Conservation (phyloP, 1,140 invertebrate genomes). For the Paraescarpia echinospica region DNA sequence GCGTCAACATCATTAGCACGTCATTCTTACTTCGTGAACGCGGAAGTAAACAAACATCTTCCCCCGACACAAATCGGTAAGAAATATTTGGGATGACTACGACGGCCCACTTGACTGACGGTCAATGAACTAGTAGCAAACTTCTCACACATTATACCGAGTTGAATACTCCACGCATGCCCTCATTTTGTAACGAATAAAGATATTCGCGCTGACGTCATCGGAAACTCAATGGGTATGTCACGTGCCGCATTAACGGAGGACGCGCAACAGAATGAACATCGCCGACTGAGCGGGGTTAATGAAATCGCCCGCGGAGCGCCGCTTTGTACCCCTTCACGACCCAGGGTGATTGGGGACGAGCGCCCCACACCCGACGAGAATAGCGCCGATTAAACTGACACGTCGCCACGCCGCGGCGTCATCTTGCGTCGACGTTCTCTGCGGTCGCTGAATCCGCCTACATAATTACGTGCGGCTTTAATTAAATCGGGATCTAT, state of each 20-base stretch:
- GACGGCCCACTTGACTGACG: too few species aligned
- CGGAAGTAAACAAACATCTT: too few species aligned
- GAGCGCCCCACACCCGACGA: neutral
- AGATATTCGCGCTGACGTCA: neutral
- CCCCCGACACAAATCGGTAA: too few species aligned
- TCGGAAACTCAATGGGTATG: neutral
- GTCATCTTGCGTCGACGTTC: neutral
- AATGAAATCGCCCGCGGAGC: neutral
- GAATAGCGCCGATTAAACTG: neutral
- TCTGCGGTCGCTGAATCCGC: neutral
- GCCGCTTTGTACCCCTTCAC: neutral
- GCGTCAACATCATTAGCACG: too few species aligned
- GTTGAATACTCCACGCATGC: neutral
- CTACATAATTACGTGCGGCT: neutral
- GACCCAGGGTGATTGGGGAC: neutral
- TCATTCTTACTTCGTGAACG: too few species aligned
- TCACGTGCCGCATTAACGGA: neutral
- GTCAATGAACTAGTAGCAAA: neutral
- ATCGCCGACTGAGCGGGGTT: neutral
- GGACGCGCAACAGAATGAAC: neutral
- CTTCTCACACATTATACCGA: neutral
- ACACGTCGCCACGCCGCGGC: neutral
- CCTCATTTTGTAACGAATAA: neutral
- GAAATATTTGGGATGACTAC: too few species aligned
- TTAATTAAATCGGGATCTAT: slow-evolving; percentile 1